Evolutionary conservation across 2,113 vertebrate genomes (phyloP), one percentile per base, ranked within the genome.

Genomic region (Pterophyllum scalare): DNA sequence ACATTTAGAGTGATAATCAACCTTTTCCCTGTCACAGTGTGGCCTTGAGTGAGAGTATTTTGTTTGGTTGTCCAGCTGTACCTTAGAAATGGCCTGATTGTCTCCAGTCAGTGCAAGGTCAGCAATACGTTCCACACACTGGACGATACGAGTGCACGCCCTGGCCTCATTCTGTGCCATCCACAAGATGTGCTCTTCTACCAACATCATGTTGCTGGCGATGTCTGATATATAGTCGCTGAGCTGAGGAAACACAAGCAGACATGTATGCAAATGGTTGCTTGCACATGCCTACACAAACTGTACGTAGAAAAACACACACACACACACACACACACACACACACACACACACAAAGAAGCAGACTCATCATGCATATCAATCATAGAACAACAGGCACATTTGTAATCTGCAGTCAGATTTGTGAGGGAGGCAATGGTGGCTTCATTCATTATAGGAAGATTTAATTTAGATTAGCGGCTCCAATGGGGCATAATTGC

Each of bases 201-300:
- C 96, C 20, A 95, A 89, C 97, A 98, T 98, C 91, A 97, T 95
- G 90, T 97, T 97, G 83, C 97, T 98, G 86, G 96, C 97, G 74
- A 97, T 96, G 91, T 97, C 97, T 22, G 96, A 93, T 33, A 98
- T 94, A 61, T 95, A 95, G 91, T 96, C 96, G 10, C 95, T 95
- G 79, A 98, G 85, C 97, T 98, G 94, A 1, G 75, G 4, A 81
- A 52, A 76, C 79, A 91, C 46, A 76, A 28, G 56, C 54, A 77
- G 11, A 80, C 59, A 31, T 24, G 61, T 17, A 64, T 77, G 33
- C 9, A 57, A 40, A 84, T 20, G 31, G 2, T 13, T 57, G 77
- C 6, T 54, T 17, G 24, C 1, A 40, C 79, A 52, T n/a, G 58
- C 24, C 22, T n/a, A 59, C 52, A 67, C 35, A 79, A 33, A 77